Conservation (phyloP, 2,888 invertebrate species). For the Agrypnus murinus region DNA sequence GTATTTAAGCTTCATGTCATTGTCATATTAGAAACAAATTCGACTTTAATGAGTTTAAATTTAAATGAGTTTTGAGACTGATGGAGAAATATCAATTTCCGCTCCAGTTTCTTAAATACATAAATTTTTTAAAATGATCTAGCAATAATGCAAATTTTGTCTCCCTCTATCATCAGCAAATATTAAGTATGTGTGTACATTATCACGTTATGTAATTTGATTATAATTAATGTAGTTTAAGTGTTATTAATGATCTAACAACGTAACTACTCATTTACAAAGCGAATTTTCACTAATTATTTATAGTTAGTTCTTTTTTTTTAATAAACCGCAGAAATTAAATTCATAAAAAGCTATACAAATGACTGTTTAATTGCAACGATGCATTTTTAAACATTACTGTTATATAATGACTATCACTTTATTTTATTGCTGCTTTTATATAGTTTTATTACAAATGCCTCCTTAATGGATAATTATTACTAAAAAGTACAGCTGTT, state of each 20-base stretch:
- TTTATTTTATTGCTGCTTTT: neutral
- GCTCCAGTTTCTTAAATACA: too few relatives aligned
- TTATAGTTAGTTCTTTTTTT: conserved; percentile 3
- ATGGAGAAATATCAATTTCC: too few relatives aligned
- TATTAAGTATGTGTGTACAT: neutral
- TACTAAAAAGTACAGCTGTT: too few relatives aligned
- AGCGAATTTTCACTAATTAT: conserved; percentile 12
- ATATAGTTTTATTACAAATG: too few relatives aligned
- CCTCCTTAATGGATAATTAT: too few relatives aligned
- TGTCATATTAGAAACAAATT: too few relatives aligned
- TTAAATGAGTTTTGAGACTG: too few relatives aligned
- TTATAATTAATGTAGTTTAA: conserved; percentile 19
- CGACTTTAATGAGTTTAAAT: too few relatives aligned
- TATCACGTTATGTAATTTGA: conserved; percentile 12
- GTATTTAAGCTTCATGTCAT: too few relatives aligned
- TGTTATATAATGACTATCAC: conserved; percentile 3
- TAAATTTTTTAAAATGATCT: too few relatives aligned
- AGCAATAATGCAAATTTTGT: too few relatives aligned
- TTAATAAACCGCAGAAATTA: neutral
- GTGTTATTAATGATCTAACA: conserved; percentile 19
- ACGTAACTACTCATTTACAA: conserved; percentile 16
- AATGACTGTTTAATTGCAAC: conserved; percentile 22
- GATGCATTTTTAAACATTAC: conserved; percentile 4
- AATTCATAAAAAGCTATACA: conserved; percentile 3
- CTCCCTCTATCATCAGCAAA: too few relatives aligned